A percentile compares a stretch with the other conserved stretches of the same genome.
Conservation (phyloP, 92 coral and sea anemone genomes). For the Epizoanthus illoricatus region DNA sequence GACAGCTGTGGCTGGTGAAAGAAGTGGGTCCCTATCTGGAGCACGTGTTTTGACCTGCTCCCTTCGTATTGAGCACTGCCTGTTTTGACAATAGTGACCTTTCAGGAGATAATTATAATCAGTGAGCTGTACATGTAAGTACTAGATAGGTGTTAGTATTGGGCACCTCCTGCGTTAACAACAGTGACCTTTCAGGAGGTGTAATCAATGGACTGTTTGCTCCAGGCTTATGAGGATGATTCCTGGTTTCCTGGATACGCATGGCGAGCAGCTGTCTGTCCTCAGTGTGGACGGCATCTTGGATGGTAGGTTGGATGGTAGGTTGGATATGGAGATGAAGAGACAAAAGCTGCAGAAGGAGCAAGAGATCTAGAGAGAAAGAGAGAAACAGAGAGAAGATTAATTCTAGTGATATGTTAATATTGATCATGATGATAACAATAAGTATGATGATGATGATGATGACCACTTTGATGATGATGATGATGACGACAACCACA, state of each 20-base stretch:
- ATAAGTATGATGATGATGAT: too few relatives aligned
- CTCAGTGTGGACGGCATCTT: slow-evolving; percentile 87
- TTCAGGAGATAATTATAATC: background rate
- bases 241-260: slow-evolving; percentile 96
- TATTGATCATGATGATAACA: too few relatives aligned
- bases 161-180: background rate
- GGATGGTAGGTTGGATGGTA: slow-evolving; percentile 75
- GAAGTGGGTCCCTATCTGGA: too few relatives aligned
- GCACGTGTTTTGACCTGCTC: too few relatives aligned
- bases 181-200: background rate
- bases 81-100: background rate
- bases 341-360: background rate
- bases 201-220: background rate
- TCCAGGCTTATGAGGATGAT: slow-evolving; percentile 74
- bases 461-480: too few relatives aligned
- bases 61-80: too few relatives aligned
- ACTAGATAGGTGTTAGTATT: too few relatives aligned
- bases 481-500: too few relatives aligned
- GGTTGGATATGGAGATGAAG: background rate
- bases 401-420: too few relatives aligned
- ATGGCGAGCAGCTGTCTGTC: slow-evolving; percentile 90
- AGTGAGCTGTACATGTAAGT: background rate
- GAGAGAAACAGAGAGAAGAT: too few relatives aligned
- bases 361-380: too few relatives aligned
- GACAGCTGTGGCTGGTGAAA: too few relatives aligned